Evolutionary conservation across 2,888 invertebrate species (phyloP).

Genomic region (Platynereis dumerilii): DNA sequence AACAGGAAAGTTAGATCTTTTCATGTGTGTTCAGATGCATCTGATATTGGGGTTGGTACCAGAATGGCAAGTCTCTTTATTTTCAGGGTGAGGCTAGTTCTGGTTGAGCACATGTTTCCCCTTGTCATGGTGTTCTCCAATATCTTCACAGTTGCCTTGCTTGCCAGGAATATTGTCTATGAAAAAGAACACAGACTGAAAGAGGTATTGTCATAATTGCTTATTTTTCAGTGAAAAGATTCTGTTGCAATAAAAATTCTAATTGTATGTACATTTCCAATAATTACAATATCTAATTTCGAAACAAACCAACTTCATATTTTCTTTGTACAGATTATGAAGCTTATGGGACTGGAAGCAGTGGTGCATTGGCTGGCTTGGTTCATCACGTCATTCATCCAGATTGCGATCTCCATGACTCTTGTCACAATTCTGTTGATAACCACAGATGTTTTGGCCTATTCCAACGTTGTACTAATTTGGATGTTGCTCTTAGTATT

Average conservation of each 20-base stretch:
- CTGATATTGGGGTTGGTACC: too few relatives aligned
- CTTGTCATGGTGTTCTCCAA: constrained; percentile 57
- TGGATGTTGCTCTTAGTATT: constrained; percentile 50
- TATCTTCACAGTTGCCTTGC: constrained; percentile 62
- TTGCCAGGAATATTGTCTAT: constrained; percentile 60
- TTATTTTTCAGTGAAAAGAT: background rate
- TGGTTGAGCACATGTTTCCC: constrained; percentile 56
- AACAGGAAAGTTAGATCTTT: too few relatives aligned
- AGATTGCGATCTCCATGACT: constrained; percentile 30
- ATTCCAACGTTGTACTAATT: constrained; percentile 42
- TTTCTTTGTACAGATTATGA: constrained; percentile 33
- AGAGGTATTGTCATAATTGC: constrained; percentile 29
- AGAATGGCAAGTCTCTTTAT: too few relatives aligned
- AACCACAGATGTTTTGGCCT: constrained; percentile 36
- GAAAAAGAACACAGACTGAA: constrained; percentile 62
- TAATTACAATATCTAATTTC: too few relatives aligned
- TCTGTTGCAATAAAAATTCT: background rate
- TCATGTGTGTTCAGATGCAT: too few relatives aligned
- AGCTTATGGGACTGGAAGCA: constrained; percentile 35
- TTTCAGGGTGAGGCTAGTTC: constrained; percentile 51
- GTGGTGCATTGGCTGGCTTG: constrained; percentile 34
- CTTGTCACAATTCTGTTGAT: constrained; percentile 72
- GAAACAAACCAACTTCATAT: too few relatives aligned
- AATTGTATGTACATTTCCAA: too few relatives aligned
- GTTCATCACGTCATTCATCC: constrained; percentile 35